phyloP scores from a whole-genome alignment of 2,888 invertebrate genomes.

The Pheosia gnoma region DNA sequence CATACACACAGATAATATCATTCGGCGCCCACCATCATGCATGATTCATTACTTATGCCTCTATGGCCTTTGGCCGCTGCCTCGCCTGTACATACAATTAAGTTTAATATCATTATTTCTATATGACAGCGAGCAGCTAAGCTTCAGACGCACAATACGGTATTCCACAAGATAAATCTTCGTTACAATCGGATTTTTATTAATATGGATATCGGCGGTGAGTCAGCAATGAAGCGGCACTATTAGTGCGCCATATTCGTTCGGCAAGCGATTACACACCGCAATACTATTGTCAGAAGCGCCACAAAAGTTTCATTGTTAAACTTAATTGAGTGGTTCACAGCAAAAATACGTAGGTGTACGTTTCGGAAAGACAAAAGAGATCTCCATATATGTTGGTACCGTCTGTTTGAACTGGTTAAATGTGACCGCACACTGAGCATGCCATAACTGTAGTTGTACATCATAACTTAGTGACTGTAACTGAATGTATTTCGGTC shows the following conservation, averaged over 20 bases:
- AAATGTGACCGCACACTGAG: slow-evolving; percentile 9
- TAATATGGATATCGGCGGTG: slow-evolving; percentile 63
- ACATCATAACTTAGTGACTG: slow-evolving; percentile 1
- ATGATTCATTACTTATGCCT: slow-evolving; percentile 46
- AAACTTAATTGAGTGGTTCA: slow-evolving; percentile 46
- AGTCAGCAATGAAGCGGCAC: slow-evolving; percentile 38
- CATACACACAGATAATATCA: slow-evolving; percentile 34
- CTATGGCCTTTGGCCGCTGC: slow-evolving; percentile 27
- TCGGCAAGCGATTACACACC: slow-evolving; percentile 45
- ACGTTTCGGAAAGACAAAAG: slow-evolving; percentile 32
- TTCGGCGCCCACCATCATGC: slow-evolving; percentile 36
- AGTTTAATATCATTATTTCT: slow-evolving; percentile 57
- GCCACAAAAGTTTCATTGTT: slow-evolving; percentile 46
- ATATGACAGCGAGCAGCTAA: slow-evolving; percentile 47
- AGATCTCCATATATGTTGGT: slow-evolving; percentile 16
- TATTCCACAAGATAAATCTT: slow-evolving; percentile 69
- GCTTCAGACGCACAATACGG: slow-evolving; percentile 56
- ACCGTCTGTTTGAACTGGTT: slow-evolving; percentile 17
- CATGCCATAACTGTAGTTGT: slow-evolving; percentile 5
- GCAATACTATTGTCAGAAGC: slow-evolving; percentile 41
- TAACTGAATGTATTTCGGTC: not conserved
- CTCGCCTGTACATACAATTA: slow-evolving; percentile 41
- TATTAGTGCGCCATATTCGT: too few relatives aligned
- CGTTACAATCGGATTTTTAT: slow-evolving; percentile 64
- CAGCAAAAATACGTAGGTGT: slow-evolving; percentile 35